These are phyloP conservation scores for Maniola jurtina DNA, from an alignment of 1,140 invertebrate genomes.

Conservation along the genomic window DNA sequence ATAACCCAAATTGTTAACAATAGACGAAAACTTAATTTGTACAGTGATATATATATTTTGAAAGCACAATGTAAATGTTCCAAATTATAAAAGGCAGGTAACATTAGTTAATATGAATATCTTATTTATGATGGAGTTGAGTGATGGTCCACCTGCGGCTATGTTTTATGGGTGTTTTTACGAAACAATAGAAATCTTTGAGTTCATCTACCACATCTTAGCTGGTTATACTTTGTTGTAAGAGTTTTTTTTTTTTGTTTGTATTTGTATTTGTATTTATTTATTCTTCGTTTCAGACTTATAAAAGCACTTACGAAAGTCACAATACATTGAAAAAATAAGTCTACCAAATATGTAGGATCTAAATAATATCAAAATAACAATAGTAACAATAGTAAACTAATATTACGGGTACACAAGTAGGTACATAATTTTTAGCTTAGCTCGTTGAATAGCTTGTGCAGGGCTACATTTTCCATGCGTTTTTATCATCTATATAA, in stretches of 20 bases:
- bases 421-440: too few relatives aligned
- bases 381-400: too few relatives aligned
- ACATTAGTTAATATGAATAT: slow-evolving; percentile 70
- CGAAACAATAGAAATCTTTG: slow-evolving; percentile 16
- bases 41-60: slow-evolving; percentile 66
- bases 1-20: slow-evolving; percentile 58
- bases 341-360: too few relatives aligned
- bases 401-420: too few relatives aligned
- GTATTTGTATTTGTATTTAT: too few relatives aligned
- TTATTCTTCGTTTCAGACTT: too few relatives aligned
- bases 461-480: too few relatives aligned
- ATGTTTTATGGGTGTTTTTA: slow-evolving; percentile 15
- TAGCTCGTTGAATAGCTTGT: too few relatives aligned
- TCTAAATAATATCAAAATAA: too few relatives aligned
- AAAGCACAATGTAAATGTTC: slow-evolving; percentile 63
- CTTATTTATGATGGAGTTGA: slow-evolving; percentile 62
- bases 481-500: too few relatives aligned
- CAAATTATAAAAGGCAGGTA: slow-evolving; percentile 58
- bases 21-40: slow-evolving; percentile 63
- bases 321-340: too few relatives aligned
- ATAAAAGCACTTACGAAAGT: too few relatives aligned
- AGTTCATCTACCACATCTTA: neutral
- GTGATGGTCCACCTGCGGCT: slow-evolving; percentile 38
- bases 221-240: neutral
- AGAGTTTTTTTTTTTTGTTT: neutral